Conservation (phyloP, 2,113 vertebrate genomes). For the Mugil cephalus region DNA sequence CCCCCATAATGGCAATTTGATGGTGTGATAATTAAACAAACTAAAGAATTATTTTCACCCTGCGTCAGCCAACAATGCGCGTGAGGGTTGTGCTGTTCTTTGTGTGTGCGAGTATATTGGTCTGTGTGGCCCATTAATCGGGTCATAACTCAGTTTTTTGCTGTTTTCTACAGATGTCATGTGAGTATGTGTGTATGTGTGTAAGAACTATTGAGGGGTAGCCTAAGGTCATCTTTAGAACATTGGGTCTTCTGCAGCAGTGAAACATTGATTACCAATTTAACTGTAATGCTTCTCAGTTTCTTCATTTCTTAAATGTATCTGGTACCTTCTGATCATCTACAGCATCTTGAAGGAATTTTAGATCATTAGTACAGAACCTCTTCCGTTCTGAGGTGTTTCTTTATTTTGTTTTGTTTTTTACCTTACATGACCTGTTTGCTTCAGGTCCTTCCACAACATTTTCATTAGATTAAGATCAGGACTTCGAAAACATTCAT, state of each 20-base stretch:
- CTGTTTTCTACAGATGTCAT: slow-evolving; percentile 21
- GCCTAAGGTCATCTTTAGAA: slow-evolving; percentile 18
- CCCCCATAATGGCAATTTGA: slow-evolving; percentile 33
- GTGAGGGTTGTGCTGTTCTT: slow-evolving; percentile 1
- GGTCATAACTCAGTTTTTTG: slow-evolving; percentile 45
- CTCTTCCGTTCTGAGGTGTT: too few relatives aligned
- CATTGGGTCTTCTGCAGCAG: background rate
- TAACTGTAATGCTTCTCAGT: slow-evolving; percentile 16
- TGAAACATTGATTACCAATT: background rate
- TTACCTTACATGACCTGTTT: too few relatives aligned
- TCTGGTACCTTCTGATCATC: too few relatives aligned
- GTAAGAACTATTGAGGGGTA: background rate
- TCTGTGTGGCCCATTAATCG: slow-evolving; percentile 27
- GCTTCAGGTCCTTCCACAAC: too few relatives aligned
- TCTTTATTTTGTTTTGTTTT: too few relatives aligned
- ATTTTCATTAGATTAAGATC: too few relatives aligned
- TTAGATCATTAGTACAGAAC: too few relatives aligned
- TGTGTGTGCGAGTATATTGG: slow-evolving; percentile 12
- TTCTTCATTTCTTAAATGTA: background rate
- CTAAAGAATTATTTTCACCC: slow-evolving; percentile 50
- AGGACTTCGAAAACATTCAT: too few relatives aligned
- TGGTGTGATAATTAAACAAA: slow-evolving; percentile 63
- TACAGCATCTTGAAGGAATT: too few relatives aligned
- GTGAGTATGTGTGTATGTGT: slow-evolving; percentile 11
- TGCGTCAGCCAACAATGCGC: slow-evolving; percentile 10